A percentile compares a stretch with the other conserved stretches of the same genome.
Evolutionary conservation across 2,797 vertebrate genomes (phyloP).

Genomic region (Cetoscarus ocellatus): DNA sequence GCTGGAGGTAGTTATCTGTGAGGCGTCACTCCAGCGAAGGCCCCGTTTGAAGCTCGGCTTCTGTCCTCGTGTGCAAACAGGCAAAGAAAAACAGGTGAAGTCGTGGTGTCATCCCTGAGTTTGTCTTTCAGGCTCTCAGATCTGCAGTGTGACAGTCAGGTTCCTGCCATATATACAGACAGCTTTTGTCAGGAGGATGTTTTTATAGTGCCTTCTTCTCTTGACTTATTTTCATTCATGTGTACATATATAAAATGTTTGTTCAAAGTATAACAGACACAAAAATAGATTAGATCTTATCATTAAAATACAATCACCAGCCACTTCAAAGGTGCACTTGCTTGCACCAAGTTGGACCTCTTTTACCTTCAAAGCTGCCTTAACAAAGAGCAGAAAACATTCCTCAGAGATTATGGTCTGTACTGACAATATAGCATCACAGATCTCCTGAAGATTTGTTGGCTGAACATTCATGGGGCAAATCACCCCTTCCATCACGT

Average conservation of each 20-base stretch:
- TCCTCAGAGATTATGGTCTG: no score
- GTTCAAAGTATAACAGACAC: neutral
- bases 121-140: conserved; percentile 45
- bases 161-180: conserved; percentile 13
- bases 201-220: neutral
- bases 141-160: conserved; percentile 17
- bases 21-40: conserved; percentile 57
- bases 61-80: conserved; percentile 65
- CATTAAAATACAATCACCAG: no score
- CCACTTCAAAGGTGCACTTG: no score
- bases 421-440: no score
- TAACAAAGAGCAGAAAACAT: no score
- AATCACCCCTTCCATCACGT: no score
- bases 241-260: neutral
- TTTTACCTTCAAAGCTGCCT: neutral
- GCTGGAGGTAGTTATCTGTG: conserved; percentile 67
- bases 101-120: conserved; percentile 16
- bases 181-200: conserved; percentile 9
- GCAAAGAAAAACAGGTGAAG: conserved; percentile 30
- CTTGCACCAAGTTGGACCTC: no score
- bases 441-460: no score
- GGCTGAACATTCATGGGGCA: no score
- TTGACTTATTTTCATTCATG: neutral
- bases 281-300: neutral
- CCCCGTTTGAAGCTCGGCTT: conserved; percentile 62